These are phyloP conservation scores for Oikopleura dioica DNA, from an alignment of 23 tunicate species.

Conservation along the genomic window DNA sequence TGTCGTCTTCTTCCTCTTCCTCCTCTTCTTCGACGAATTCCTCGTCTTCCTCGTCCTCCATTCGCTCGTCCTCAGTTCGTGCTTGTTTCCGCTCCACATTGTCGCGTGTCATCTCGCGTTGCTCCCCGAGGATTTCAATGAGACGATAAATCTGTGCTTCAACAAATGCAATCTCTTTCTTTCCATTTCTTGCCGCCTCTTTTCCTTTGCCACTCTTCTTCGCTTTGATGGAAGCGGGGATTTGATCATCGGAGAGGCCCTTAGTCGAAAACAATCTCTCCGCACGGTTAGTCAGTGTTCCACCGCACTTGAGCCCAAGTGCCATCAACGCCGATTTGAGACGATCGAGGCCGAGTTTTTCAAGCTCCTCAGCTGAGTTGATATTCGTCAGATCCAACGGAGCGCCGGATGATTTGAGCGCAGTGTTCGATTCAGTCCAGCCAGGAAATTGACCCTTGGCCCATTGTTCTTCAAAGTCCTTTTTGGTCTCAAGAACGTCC, in stretches of 20 bases:
- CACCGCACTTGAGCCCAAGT: slow-evolving; percentile 75
- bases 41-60: slow-evolving; percentile 42
- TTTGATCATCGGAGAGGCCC: background rate
- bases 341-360: slow-evolving; percentile 72
- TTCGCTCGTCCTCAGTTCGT: slow-evolving; percentile 53
- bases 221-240: background rate
- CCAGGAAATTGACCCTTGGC: slow-evolving; percentile 48
- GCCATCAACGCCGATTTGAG: slow-evolving; percentile 94
- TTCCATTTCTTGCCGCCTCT: background rate
- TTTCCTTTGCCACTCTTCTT: background rate
- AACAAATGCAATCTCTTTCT: slow-evolving; percentile 33
- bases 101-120: slow-evolving; percentile 24
- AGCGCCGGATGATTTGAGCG: slow-evolving; percentile 73
- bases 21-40: slow-evolving; percentile 34
- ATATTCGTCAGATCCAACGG: slow-evolving; percentile 73
- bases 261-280: slow-evolving; percentile 62
- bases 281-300: slow-evolving; percentile 69
- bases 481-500: slow-evolving; percentile 23
- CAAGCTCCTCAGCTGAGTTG: slow-evolving; percentile 61
- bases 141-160: slow-evolving; percentile 66
- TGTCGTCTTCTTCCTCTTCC: slow-evolving; percentile 90
- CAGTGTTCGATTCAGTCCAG: slow-evolving; percentile 90
- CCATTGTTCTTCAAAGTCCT: slow-evolving; percentile 58
- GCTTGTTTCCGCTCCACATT: slow-evolving; percentile 91
- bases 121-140: slow-evolving; percentile 62